A percentile compares a stretch with the other conserved stretches of the same genome.
These are phyloP conservation scores for Heliconius sara DNA, from an alignment of 2,888 invertebrate genomes.

Conservation along the genomic window DNA sequence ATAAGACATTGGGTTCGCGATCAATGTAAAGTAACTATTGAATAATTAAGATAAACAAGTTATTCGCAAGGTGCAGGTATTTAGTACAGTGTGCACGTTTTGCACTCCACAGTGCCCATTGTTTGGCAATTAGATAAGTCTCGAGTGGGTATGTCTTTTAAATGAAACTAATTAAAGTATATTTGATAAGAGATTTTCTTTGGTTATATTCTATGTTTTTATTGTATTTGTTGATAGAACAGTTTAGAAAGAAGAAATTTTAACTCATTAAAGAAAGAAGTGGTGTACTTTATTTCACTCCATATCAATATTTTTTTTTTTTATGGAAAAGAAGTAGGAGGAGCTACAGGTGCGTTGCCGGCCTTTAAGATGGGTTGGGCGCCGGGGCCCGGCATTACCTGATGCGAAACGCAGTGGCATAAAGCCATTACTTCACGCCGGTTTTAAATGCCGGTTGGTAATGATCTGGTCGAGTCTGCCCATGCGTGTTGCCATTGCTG, in stretches of 20 bases:
- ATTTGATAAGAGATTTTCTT: slow-evolving; percentile 35
- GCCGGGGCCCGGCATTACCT: too few relatives aligned
- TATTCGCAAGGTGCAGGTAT: slow-evolving; percentile 36
- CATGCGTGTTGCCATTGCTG: too few relatives aligned
- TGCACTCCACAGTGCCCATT: slow-evolving; percentile 55
- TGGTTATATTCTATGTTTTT: neutral
- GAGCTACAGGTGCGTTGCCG: too few relatives aligned
- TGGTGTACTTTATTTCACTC: too few relatives aligned
- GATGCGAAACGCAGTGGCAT: too few relatives aligned
- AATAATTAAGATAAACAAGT: neutral
- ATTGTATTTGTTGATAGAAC: neutral
- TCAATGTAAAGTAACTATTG: slow-evolving; percentile 28
- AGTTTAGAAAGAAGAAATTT: neutral
- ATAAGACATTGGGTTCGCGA: neutral
- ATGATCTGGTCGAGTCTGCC: too few relatives aligned
- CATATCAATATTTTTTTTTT: too few relatives aligned
- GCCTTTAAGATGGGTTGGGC: too few relatives aligned
- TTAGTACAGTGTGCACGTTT: slow-evolving; percentile 59
- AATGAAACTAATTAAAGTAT: slow-evolving; percentile 46
- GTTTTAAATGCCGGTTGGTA: too few relatives aligned
- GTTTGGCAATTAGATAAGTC: slow-evolving; percentile 45
- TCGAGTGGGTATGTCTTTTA: slow-evolving; percentile 39
- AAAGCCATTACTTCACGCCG: too few relatives aligned
- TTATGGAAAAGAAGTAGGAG: too few relatives aligned
- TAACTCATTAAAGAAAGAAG: too few relatives aligned